Evolutionary conservation across 2,888 invertebrate species (phyloP), one percentile per base, ranked within the genome.

Genomic region (Mythimna impura): DNA sequence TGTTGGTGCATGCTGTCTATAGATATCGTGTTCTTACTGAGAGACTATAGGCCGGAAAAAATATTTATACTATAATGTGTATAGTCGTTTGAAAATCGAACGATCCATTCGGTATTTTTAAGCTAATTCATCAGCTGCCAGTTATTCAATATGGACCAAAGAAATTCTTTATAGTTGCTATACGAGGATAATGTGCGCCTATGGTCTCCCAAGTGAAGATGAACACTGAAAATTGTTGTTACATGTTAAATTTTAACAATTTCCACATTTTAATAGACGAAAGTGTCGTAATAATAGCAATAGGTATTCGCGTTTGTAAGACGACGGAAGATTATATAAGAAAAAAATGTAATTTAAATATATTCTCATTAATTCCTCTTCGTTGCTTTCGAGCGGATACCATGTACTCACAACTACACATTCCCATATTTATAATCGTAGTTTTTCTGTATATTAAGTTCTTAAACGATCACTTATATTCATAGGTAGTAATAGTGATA

Each of bases 1-100:
- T 92, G 95, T 94, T 95, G 94, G 94, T 95, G 94, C 93, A 93
- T 94, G 91, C 89, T 90, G 88, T 90, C 89, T 91, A 88, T 90
- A 92, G 87, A 86, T 80, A 84, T 89, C 85, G 88, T 88, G 87
- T 89, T 85, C 78, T 71, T 64, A 73, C 86, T 86, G 86, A 78
- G 89, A 89, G 90, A 87, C 88, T 89, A 81, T 87, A 87, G 87
- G 86, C 82, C 78, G 73, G 57, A 70, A 74, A 73, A 76, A 60
- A 65, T 66, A 75, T 68, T 71, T 70, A 79, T 81, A 75, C 65
- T 71, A 47, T 78, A 76, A 30, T 67, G 62, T 82, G 82, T 80
- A 76, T 65, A 70, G 66, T 68, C 72, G 80, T 86, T 76, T 78
- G 71, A 34, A 55, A 70, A 52, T 67, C 58, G 30, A 68, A 78